Evolutionary conservation across 2,797 vertebrate genomes (phyloP).

Genomic region (Esox lucius): DNA sequence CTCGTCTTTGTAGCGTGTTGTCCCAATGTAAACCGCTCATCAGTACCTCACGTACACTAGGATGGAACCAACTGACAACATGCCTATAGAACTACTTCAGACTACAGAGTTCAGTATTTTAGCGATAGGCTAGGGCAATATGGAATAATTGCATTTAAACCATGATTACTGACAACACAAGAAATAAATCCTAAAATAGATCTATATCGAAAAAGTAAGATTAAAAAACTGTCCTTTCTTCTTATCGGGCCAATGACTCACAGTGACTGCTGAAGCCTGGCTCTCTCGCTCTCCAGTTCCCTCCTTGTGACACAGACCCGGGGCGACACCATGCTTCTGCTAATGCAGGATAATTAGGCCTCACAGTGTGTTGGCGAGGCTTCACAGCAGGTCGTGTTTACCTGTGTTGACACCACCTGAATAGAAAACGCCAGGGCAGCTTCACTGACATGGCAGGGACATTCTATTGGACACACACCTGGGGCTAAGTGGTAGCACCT

Average conservation of each 20-base stretch:
- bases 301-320: slow-evolving; percentile 58
- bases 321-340: slow-evolving; percentile 59
- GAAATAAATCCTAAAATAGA: background rate
- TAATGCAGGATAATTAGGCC: slow-evolving; percentile 64
- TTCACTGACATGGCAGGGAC: slow-evolving; percentile 23
- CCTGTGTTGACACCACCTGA: slow-evolving; percentile 24
- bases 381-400: slow-evolving; percentile 38
- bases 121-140: too few species aligned
- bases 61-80: background rate
- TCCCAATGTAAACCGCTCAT: background rate
- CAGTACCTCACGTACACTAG: background rate
- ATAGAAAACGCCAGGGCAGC: slow-evolving; percentile 28
- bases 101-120: background rate
- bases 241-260: slow-evolving; percentile 37
- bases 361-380: slow-evolving; percentile 40
- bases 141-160: background rate
- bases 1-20: background rate
- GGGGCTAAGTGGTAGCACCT: slow-evolving; percentile 19
- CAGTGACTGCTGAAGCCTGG: slow-evolving; percentile 45
- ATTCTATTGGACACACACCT: slow-evolving; percentile 16
- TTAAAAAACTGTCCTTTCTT: slow-evolving; percentile 30
- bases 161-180: background rate
- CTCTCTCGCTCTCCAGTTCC: slow-evolving; percentile 35
- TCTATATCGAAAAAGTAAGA: slow-evolving; percentile 26
- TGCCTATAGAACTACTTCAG: background rate